Evolutionary conservation across 2,797 vertebrate species (phyloP).

Genomic region (Microchirus variegatus): DNA sequence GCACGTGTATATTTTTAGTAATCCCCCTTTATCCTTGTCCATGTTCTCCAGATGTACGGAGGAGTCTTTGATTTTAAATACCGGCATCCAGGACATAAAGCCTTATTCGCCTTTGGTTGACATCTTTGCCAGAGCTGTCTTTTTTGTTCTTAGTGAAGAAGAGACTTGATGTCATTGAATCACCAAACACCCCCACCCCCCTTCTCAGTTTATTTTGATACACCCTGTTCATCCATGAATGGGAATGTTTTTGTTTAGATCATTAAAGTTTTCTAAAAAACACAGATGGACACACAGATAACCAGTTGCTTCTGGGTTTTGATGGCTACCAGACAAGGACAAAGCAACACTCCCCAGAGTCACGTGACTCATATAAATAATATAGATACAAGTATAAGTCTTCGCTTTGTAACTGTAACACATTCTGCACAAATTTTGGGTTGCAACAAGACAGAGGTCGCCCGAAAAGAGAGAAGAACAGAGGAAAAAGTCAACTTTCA

Average conservation of each 20-base stretch:
- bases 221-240: not conserved
- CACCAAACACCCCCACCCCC: not conserved
- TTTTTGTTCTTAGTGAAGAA: constrained; percentile 2
- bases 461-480: too few relatives aligned
- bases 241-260: not conserved
- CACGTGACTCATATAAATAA: not conserved
- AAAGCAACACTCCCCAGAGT: not conserved
- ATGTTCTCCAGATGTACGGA: constrained; percentile 55
- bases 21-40: constrained; percentile 1
- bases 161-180: not conserved
- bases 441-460: too few relatives aligned
- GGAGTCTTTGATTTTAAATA: constrained; percentile 42
- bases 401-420: too few relatives aligned
- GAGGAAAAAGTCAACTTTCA: too few relatives aligned
- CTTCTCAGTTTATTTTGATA: not conserved
- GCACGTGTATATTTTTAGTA: constrained; percentile 37
- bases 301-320: not conserved
- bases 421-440: too few relatives aligned
- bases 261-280: not conserved
- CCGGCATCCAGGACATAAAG: constrained; percentile 15
- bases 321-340: not conserved
- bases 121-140: constrained; percentile 9
- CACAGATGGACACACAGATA: not conserved
- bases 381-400: not conserved
- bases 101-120: constrained; percentile 17